A percentile compares a stretch with the other conserved stretches of the same genome.
These are phyloP conservation scores for Cephonodes hylas DNA, from an alignment of 2,888 invertebrate species.

Conservation along the genomic window DNA sequence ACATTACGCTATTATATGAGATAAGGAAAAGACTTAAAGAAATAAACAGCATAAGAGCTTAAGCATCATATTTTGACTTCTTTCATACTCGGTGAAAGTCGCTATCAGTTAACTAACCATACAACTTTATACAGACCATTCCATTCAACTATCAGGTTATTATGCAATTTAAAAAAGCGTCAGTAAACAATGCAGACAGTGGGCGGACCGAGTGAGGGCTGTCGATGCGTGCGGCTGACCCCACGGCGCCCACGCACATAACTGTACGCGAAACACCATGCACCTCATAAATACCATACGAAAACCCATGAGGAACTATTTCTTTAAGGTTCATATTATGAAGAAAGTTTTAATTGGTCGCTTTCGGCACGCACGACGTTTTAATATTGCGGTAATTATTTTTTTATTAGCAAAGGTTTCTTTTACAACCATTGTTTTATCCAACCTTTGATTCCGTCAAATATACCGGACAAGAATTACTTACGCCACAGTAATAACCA, in stretches of 20 bases:
- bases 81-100: too few species aligned
- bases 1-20: neutral
- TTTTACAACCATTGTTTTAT: neutral
- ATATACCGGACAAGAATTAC: too few species aligned
- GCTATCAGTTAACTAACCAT: too few species aligned
- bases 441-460: neutral
- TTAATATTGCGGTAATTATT: neutral
- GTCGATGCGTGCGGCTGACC: constrained; percentile 51
- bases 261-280: constrained; percentile 46
- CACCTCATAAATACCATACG: constrained; percentile 2
- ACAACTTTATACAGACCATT: neutral
- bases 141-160: constrained; percentile 13
- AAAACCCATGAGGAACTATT: neutral
- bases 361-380: neutral
- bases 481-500: neutral
- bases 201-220: constrained; percentile 46
- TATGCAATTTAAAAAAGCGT: constrained; percentile 12
- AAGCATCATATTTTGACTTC: too few species aligned
- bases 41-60: too few species aligned
- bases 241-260: constrained; percentile 63
- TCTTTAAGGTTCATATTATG: neutral
- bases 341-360: neutral
- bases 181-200: constrained; percentile 32
- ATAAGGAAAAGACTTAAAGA: neutral
- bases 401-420: neutral